These are phyloP conservation scores for Teleogryllus occipitalis DNA, from an alignment of 1,140 invertebrate genomes.

Conservation along the genomic window DNA sequence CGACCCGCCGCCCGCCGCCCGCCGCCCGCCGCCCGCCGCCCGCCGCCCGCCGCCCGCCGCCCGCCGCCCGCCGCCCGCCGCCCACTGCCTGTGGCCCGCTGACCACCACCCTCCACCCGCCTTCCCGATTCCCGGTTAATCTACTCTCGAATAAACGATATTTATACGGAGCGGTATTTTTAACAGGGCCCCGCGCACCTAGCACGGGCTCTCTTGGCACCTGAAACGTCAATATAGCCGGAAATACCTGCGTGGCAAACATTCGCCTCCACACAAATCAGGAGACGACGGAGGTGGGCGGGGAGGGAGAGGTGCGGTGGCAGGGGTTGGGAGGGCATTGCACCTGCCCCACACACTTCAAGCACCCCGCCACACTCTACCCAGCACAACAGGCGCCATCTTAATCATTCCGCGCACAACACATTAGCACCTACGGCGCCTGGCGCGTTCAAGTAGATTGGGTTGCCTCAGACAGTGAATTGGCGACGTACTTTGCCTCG, in stretches of 20 bases:
- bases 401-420: neutral
- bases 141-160: constrained; percentile 1
- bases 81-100: too few relatives aligned
- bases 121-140: neutral
- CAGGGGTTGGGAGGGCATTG: neutral
- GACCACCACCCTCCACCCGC: too few relatives aligned
- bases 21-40: too few relatives aligned
- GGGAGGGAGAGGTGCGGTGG: neutral
- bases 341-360: neutral
- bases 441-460: too few relatives aligned
- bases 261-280: neutral
- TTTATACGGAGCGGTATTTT: neutral
- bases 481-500: too few relatives aligned
- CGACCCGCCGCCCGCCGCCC: too few relatives aligned
- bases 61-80: too few relatives aligned
- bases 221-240: neutral
- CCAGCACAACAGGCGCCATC: neutral
- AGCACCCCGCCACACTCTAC: neutral
- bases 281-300: too few relatives aligned
- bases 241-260: neutral
- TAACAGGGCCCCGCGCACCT: neutral
- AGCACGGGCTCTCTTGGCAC: neutral
- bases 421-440: neutral
- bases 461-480: too few relatives aligned
- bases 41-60: too few relatives aligned